phyloP scores from a whole-genome alignment of 2,888 invertebrate genomes.

The Arge pagana region DNA sequence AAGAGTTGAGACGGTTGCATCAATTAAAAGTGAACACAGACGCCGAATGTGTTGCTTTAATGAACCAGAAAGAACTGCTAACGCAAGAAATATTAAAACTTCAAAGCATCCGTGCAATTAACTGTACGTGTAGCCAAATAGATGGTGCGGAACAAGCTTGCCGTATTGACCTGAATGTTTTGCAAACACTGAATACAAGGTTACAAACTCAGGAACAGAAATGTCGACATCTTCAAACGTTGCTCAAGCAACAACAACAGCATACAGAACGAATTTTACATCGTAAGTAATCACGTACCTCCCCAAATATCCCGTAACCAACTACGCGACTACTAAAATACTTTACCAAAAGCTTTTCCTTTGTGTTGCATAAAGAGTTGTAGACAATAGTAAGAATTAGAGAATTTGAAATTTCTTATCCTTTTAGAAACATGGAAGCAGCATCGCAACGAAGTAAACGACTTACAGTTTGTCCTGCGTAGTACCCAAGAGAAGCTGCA shows the following conservation, averaged over 20 bases:
- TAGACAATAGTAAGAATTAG: too few relatives aligned
- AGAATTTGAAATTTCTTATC: slow-evolving; percentile 14
- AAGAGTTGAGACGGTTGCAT: slow-evolving; percentile 33
- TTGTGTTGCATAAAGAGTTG: slow-evolving; percentile 16
- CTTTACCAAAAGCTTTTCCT: slow-evolving; percentile 10
- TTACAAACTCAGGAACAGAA: slow-evolving; percentile 64
- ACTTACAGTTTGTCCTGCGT: slow-evolving; percentile 61
- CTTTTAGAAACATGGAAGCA: slow-evolving; percentile 63
- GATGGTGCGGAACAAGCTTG: slow-evolving; percentile 23
- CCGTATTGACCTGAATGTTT: slow-evolving; percentile 32
- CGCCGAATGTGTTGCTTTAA: slow-evolving; percentile 35
- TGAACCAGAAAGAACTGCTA: slow-evolving; percentile 42
- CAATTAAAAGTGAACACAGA: slow-evolving; percentile 39
- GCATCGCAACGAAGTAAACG: slow-evolving; percentile 62
- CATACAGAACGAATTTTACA: slow-evolving; percentile 68
- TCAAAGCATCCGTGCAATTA: slow-evolving; percentile 34
- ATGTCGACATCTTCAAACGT: slow-evolving; percentile 66
- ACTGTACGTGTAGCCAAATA: slow-evolving; percentile 25
- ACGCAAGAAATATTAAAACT: slow-evolving; percentile 44
- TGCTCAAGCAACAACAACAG: slow-evolving; percentile 68
- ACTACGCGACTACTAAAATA: too few relatives aligned
- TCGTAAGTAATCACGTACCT: slow-evolving; percentile 59
- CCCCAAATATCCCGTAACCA: background rate
- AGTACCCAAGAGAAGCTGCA: slow-evolving; percentile 63
- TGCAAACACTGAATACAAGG: slow-evolving; percentile 43